Evolutionary conservation across 2,888 invertebrate genomes (phyloP).

Genomic region (Elaeidobius kamerunicus): DNA sequence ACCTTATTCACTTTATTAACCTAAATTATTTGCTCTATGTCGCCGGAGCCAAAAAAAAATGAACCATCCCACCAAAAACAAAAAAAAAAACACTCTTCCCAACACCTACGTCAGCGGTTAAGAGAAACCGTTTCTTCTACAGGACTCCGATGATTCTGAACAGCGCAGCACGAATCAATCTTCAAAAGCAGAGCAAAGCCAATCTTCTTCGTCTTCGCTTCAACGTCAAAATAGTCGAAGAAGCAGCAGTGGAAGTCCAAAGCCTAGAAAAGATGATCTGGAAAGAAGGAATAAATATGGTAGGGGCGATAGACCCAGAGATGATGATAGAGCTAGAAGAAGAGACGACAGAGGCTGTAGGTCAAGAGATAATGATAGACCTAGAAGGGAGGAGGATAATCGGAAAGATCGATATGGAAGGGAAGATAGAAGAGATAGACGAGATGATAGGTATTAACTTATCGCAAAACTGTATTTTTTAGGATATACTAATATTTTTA

Average conservation of each 20-base stretch:
- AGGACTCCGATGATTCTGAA: conserved; percentile 43
- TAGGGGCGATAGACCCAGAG: conserved; percentile 28
- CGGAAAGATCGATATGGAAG: conserved; percentile 33
- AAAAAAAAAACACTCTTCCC: no score
- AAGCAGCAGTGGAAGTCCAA: conserved; percentile 27
- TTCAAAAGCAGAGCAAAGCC: conserved; percentile 2
- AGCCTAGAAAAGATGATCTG: conserved; percentile 15
- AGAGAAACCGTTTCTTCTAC: conserved; percentile 45
- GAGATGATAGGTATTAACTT: conserved; percentile 10
- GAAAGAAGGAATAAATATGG: conserved; percentile 19
- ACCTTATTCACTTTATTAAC: no score
- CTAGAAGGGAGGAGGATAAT: conserved; percentile 29
- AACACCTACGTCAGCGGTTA: conserved; percentile 31
- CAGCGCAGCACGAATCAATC: conserved; percentile 1
- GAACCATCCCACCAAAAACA: conserved; percentile 9
- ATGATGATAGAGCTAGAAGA: conserved; percentile 26
- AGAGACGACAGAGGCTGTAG: conserved; percentile 18
- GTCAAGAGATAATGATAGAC: conserved; percentile 32
- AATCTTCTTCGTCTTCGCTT: conserved; percentile 4
- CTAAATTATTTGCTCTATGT: conserved; percentile 24
- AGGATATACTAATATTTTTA: neutral
- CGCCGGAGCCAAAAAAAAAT: conserved; percentile 15
- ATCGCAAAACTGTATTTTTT: neutral
- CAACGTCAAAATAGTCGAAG: conserved; percentile 8
- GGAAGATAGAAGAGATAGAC: conserved; percentile 33